A percentile compares a stretch with the other conserved stretches of the same genome.
These are phyloP conservation scores for Drosophila dunni DNA, from an alignment of 1,140 invertebrate genomes.

Conservation along the genomic window DNA sequence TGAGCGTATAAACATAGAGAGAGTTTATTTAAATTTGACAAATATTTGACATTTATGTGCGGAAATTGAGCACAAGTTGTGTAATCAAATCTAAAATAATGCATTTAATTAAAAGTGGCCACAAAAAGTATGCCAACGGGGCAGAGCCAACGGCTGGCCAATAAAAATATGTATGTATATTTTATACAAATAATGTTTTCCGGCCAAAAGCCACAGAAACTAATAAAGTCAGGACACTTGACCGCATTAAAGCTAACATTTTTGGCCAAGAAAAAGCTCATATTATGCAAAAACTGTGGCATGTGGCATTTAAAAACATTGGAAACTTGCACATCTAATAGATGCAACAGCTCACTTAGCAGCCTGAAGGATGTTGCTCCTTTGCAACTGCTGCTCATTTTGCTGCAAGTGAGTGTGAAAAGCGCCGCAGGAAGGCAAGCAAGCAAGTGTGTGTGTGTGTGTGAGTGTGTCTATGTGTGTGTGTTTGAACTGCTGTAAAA, in stretches of 20 bases:
- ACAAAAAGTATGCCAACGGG: conserved; percentile 4
- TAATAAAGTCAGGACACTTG: conserved; percentile 51
- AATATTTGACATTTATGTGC: conserved; percentile 1
- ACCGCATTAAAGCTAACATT: conserved; percentile 52
- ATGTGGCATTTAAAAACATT: conserved; percentile 14
- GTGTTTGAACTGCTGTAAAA: conserved; percentile 34
- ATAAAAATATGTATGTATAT: background rate
- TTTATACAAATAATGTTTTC: conserved; percentile 1
- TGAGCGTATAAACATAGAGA: no score
- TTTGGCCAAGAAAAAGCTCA: conserved; percentile 33
- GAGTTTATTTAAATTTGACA: background rate
- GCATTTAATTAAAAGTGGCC: conserved; percentile 32
- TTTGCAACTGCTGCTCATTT: background rate
- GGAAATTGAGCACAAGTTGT: background rate
- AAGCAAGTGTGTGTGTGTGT: conserved; percentile 16
- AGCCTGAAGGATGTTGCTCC: background rate
- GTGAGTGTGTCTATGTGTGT: conserved; percentile 1
- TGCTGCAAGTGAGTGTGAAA: conserved; percentile 46
- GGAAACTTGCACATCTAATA: conserved; percentile 13
- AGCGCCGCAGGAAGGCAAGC: conserved; percentile 6
- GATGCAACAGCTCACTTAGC: conserved; percentile 25
- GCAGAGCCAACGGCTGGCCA: background rate
- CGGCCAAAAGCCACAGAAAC: conserved; percentile 25
- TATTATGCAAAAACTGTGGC: conserved; percentile 29
- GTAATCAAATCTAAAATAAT: conserved; percentile 25